Percentiles rank a stretch among this genome's conserved stretches.
These are phyloP conservation scores for Hypotaenidia philippensis DNA, from an alignment of 2,797 vertebrate species.

Conservation along the genomic window DNA sequence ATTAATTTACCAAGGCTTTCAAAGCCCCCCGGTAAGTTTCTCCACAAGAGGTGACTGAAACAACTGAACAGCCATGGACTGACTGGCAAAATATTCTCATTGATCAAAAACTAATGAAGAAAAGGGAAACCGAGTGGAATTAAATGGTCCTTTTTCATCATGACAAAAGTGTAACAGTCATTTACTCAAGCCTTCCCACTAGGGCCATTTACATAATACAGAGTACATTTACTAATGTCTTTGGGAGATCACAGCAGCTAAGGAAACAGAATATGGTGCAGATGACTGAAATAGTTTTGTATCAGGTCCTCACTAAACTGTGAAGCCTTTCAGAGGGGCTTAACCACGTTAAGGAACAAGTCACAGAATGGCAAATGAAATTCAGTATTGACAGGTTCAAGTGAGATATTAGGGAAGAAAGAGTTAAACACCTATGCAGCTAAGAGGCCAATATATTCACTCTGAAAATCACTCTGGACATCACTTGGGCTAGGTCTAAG, in stretches of 20 bases:
- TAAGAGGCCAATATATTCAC: neutral
- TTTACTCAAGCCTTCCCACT: neutral
- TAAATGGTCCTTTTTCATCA: neutral
- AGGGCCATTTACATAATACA: neutral
- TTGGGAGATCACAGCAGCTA: neutral
- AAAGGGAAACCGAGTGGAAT: neutral
- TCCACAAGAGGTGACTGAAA: neutral
- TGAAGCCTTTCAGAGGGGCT: neutral
- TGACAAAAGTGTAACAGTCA: neutral
- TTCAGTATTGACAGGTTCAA: neutral
- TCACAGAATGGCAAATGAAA: neutral
- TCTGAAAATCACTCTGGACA: neutral
- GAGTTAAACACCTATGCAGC: neutral
- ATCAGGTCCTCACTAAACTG: neutral
- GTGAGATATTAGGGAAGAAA: neutral
- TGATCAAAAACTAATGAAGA: neutral
- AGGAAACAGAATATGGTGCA: neutral
- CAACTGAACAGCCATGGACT: neutral
- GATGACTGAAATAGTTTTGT: neutral
- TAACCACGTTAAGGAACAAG: neutral
- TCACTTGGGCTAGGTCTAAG: neutral
- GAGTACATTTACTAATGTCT: neutral
- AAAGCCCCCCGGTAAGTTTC: neutral
- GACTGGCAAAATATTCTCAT: neutral
- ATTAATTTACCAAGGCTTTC: conserved; percentile 8